Conservation (phyloP, 1,140 invertebrate species). For the Orussus abietinus region DNA sequence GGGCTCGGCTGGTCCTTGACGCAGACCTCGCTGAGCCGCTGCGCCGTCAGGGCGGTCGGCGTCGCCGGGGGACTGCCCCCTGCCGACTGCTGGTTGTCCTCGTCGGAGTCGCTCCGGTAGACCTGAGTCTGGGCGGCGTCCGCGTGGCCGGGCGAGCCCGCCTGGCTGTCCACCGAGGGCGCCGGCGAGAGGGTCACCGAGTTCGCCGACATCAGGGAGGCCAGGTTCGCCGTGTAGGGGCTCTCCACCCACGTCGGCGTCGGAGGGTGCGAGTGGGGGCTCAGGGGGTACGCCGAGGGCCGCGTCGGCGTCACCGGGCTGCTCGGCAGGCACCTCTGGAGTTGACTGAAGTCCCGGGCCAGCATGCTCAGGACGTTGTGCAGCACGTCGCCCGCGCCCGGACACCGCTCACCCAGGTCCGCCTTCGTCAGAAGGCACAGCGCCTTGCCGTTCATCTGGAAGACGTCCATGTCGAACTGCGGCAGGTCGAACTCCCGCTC, state of each 20-base stretch:
- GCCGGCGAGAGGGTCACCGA: conserved; percentile 87
- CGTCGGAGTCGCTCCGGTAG: conserved; percentile 50
- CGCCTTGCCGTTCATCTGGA: conserved; percentile 98
- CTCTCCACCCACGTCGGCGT: conserved; percentile 74
- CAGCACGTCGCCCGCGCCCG: conserved; percentile 86
- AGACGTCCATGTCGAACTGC: conserved; percentile 87
- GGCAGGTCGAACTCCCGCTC: conserved; percentile 90
- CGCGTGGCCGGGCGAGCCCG: conserved; percentile 76
- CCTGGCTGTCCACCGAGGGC: conserved; percentile 81
- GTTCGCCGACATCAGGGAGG: conserved; percentile 65
- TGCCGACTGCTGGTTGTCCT: conserved; percentile 50
- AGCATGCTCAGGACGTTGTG: conserved; percentile 90
- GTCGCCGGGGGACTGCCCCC: conserved; percentile 61
- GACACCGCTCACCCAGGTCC: conserved; percentile 85
- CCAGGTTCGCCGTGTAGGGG: conserved; percentile 59
- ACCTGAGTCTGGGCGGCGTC: conserved; percentile 45
- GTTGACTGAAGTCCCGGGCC: conserved; percentile 71
- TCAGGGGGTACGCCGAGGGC: conserved; percentile 71
- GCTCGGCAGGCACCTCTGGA: conserved; percentile 72
- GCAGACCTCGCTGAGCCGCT: conserved; percentile 48
- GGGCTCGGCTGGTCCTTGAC: conserved; percentile 49
- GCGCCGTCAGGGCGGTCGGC: conserved; percentile 54
- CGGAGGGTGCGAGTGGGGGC: conserved; percentile 72
- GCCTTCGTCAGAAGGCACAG: conserved; percentile 84
- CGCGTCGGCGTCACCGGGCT: conserved; percentile 81